Evolutionary conservation across 1,140 invertebrate genomes (phyloP).

Genomic region (Drosophila trapezifrons): DNA sequence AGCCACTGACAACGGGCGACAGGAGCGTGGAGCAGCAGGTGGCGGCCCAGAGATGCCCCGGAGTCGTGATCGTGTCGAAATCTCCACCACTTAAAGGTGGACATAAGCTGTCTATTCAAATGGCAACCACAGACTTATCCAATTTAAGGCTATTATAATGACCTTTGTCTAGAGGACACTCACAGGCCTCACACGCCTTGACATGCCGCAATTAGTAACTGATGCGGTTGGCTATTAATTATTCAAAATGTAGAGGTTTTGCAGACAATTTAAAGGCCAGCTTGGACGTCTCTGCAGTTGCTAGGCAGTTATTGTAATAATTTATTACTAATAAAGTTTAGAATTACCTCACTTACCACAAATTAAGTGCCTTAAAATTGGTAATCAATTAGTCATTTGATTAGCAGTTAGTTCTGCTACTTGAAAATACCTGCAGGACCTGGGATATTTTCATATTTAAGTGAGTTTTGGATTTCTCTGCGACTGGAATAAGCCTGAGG

Average conservation of each 20-base stretch:
- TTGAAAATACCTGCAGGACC: background rate
- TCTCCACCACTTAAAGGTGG: background rate
- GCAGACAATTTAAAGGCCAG: background rate
- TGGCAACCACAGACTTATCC: too few species aligned
- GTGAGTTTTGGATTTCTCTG: background rate
- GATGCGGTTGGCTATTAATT: background rate
- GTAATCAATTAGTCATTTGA: slow-evolving; percentile 2
- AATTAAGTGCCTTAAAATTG: background rate
- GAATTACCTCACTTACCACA: slow-evolving; percentile 3
- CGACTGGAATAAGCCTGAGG: too few species aligned
- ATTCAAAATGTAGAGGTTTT: background rate
- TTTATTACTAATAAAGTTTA: background rate
- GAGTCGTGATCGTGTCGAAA: slow-evolving; percentile 21
- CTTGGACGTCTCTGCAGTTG: too few species aligned
- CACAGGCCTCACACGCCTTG: too few species aligned
- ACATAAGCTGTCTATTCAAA: background rate
- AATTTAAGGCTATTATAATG: background rate
- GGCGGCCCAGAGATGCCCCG: slow-evolving; percentile 43
- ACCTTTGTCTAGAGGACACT: too few species aligned
- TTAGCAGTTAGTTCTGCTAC: background rate
- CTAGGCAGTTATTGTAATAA: too few species aligned
- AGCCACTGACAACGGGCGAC: slow-evolving; percentile 30
- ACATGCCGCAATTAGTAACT: background rate
- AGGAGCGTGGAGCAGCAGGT: slow-evolving; percentile 45
- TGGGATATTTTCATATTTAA: background rate